A percentile compares a stretch with the other conserved stretches of the same genome.
Conservation (phyloP, 2,888 invertebrate genomes). For the Cryptops parisi region DNA sequence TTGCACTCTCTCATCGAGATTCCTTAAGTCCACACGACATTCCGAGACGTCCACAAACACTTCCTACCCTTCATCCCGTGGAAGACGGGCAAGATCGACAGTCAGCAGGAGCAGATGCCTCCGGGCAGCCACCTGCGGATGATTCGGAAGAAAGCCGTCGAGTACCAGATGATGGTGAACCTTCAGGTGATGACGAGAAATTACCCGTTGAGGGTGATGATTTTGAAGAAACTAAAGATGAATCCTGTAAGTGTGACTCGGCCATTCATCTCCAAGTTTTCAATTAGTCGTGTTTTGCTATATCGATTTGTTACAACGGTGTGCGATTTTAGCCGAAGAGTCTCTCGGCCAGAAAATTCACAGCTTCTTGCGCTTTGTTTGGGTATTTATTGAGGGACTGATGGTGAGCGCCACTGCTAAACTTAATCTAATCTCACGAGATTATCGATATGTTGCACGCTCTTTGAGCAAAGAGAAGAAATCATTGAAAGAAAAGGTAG, state of each 20-base stretch:
- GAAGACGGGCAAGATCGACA: constrained; percentile 14
- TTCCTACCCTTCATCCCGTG: constrained; percentile 12
- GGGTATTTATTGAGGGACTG: constrained; percentile 58
- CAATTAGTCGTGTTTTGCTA: neutral
- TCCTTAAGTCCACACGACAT: constrained; percentile 16
- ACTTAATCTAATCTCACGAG: constrained; percentile 74
- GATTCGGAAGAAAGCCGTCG: neutral
- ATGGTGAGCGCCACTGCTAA: constrained; percentile 67
- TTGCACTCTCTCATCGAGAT: constrained; percentile 14
- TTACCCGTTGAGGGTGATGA: no score
- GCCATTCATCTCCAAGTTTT: no score
- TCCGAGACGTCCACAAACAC: constrained; percentile 8
- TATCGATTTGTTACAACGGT: neutral
- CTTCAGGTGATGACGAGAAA: no score
- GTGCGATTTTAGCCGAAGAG: constrained; percentile 14
- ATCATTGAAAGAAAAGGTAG: constrained; percentile 53
- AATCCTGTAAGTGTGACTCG: neutral
- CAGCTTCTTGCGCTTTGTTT: constrained; percentile 42
- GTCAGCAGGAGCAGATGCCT: constrained; percentile 1
- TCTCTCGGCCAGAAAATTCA: constrained; percentile 32
- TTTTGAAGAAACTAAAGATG: neutral
- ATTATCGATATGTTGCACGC: constrained; percentile 86
- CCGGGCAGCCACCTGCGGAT: neutral
- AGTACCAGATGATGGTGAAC: no score
- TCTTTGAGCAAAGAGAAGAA: constrained; percentile 80